Conservation (phyloP, 2,888 invertebrate genomes). For the Belgica antarctica region DNA sequence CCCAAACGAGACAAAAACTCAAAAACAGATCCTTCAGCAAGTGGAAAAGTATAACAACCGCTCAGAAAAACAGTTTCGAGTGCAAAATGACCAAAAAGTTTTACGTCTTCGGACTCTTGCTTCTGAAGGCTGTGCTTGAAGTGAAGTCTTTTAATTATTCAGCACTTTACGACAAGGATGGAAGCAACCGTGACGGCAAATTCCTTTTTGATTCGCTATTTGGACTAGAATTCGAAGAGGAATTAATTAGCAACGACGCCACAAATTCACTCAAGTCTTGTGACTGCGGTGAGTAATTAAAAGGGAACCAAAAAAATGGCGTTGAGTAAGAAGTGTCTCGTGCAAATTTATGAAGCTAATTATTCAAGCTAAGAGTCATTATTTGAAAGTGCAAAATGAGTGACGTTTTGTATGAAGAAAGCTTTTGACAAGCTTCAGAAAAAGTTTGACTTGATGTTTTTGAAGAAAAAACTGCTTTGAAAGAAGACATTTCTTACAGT, state of each 20-base stretch:
- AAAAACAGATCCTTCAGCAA: not conserved
- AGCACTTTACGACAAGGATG: not conserved
- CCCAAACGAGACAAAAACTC: not conserved
- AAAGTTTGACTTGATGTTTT: too few relatives aligned
- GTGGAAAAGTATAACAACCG: too few relatives aligned
- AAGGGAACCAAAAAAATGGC: too few relatives aligned
- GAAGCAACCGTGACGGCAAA: slow-evolving; percentile 60
- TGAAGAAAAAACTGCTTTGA: too few relatives aligned
- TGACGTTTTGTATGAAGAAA: too few relatives aligned
- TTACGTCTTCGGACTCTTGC: not conserved
- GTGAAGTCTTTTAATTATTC: slow-evolving; percentile 2
- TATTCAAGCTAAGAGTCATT: too few relatives aligned
- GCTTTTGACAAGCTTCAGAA: too few relatives aligned
- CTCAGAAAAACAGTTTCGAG: not conserved
- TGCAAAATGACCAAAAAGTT: slow-evolving; percentile 3
- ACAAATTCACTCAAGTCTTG: slow-evolving; percentile 64
- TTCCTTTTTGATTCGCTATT: slow-evolving; percentile 73
- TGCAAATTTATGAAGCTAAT: too few relatives aligned
- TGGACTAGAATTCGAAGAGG: slow-evolving; percentile 59
- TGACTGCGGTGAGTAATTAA: slow-evolving; percentile 73
- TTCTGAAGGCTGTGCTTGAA: not conserved
- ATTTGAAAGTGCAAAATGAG: too few relatives aligned
- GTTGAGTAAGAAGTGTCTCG: too few relatives aligned
- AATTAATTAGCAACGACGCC: slow-evolving; percentile 57
- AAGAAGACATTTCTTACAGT: too few relatives aligned